phyloP scores from a whole-genome alignment of 1,140 invertebrate genomes.

The Drosophila ogumai region DNA sequence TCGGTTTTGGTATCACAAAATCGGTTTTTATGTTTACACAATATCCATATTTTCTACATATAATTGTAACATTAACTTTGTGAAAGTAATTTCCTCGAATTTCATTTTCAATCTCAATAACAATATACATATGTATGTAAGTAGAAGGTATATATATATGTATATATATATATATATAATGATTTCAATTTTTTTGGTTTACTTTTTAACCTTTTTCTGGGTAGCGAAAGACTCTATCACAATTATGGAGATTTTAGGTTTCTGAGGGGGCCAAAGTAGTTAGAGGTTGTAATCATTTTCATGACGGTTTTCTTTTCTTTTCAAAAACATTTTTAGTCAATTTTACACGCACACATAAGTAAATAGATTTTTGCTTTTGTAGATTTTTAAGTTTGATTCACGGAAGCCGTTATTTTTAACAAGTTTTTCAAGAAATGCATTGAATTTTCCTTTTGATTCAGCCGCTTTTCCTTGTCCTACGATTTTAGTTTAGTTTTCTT shows the following conservation, averaged over 20 bases:
- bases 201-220: slow-evolving; percentile 31
- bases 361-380: slow-evolving; percentile 16
- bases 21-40: slow-evolving; percentile 37
- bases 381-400: slow-evolving; percentile 19
- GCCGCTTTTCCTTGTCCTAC: slow-evolving; percentile 42
- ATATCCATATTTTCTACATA: slow-evolving; percentile 34
- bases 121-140: slow-evolving; percentile 21
- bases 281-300: slow-evolving; percentile 57
- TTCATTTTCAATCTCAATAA: slow-evolving; percentile 28
- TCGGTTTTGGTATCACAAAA: slow-evolving; percentile 51
- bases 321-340: slow-evolving; percentile 27
- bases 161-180: background rate
- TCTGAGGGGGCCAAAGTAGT: slow-evolving; percentile 24
- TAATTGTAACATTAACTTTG: slow-evolving; percentile 26
- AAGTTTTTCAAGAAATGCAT: slow-evolving; percentile 64
- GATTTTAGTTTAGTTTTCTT: slow-evolving; percentile 5
- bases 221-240: slow-evolving; percentile 72
- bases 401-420: slow-evolving; percentile 45
- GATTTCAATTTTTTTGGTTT: slow-evolving; percentile 13
- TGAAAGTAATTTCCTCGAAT: slow-evolving; percentile 32
- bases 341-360: slow-evolving; percentile 49
- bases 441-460: slow-evolving; percentile 71
- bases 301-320: slow-evolving; percentile 42
- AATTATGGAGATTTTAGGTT: slow-evolving; percentile 67
- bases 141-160: slow-evolving; percentile 24